phyloP scores from a whole-genome alignment of 2,888 invertebrate species.

The Hanleya hanleyi region DNA sequence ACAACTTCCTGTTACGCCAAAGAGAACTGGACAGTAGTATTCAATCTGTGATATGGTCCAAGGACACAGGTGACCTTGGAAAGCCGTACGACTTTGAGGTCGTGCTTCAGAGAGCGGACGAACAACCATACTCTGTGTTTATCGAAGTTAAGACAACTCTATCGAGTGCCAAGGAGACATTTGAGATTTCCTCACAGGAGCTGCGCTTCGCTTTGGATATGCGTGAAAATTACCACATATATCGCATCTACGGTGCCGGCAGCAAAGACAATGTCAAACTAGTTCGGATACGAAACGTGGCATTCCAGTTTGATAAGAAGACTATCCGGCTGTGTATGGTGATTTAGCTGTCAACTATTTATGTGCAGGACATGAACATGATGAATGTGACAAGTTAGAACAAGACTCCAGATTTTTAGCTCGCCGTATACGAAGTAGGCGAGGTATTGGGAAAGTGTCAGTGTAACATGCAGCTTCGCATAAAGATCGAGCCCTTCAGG shows the following conservation, averaged over 20 bases:
- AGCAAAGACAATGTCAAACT: conserved; percentile 50
- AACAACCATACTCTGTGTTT: conserved; percentile 29
- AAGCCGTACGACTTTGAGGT: conserved; percentile 67
- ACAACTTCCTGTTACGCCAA: conserved; percentile 56
- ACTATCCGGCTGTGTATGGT: conserved; percentile 60
- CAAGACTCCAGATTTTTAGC: too few species aligned
- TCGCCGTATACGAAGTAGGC: too few species aligned
- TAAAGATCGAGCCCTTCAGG: too few species aligned
- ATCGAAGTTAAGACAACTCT: conserved; percentile 64
- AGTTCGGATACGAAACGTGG: conserved; percentile 60
- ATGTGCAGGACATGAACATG: too few species aligned
- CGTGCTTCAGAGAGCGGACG: conserved; percentile 19
- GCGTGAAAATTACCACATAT: conserved; percentile 62
- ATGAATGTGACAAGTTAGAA: too few species aligned
- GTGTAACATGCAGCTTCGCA: too few species aligned
- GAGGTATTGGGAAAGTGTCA: too few species aligned
- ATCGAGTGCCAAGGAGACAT: conserved; percentile 59
- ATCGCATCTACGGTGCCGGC: conserved; percentile 67
- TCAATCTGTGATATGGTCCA: conserved; percentile 55
- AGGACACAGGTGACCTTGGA: conserved; percentile 52
- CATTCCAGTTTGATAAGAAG: conserved; percentile 53
- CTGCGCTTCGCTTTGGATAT: conserved; percentile 62
- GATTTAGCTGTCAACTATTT: too few species aligned
- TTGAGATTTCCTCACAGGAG: conserved; percentile 67
- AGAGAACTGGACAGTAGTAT: conserved; percentile 42